Evolutionary conservation across 2,888 invertebrate genomes (phyloP), one percentile per base, ranked within the genome.

Genomic region (Drosophila mayaguana): DNA sequence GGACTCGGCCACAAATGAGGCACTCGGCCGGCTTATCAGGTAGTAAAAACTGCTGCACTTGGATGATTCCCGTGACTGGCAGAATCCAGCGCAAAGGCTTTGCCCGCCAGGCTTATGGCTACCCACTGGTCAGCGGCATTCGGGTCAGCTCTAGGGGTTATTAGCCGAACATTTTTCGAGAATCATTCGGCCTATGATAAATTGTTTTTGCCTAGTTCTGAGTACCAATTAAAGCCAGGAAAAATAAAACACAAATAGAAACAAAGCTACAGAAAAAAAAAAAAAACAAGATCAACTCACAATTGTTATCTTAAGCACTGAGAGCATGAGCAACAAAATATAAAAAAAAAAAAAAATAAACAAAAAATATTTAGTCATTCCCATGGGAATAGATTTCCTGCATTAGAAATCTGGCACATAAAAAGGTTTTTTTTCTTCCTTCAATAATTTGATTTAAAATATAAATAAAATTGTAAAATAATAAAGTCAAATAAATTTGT

Each of bases 31-130:
- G 77, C 86, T 85, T 84, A 84, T 85, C 88, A 85, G 84, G 84
- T 88, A 85, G 86, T 85, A 84, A 84, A 85, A 79, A 70, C 32
- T 86, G 88, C 86, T 83, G 84, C 84, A 88, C 78, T 85, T 86
- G 88, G 83, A 67, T 85, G 88, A 81, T 71, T 86, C 76, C 73
- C 36, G 71, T 88, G 87, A 88, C 84, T 78, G 76, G 72, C 76
- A 67, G 50, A 75, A 66, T 78, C 48, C 66, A 51, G 22, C 2
- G 32, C 8, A 11, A 34, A 36, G 43, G 25, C 25, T 50, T 25
- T 51, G 22, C 54, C 53, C 8, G 51, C 51, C 51, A 14, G 22
- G 46, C 50, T 42, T n/a, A 12, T 53, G 61, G 22, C 53, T 64
- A 36, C 32, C 63, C 77, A 72, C 20, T 80, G 79, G 78, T 78